phyloP scores from a whole-genome alignment of 2,888 invertebrate species.

The Diarsia dahlii region DNA sequence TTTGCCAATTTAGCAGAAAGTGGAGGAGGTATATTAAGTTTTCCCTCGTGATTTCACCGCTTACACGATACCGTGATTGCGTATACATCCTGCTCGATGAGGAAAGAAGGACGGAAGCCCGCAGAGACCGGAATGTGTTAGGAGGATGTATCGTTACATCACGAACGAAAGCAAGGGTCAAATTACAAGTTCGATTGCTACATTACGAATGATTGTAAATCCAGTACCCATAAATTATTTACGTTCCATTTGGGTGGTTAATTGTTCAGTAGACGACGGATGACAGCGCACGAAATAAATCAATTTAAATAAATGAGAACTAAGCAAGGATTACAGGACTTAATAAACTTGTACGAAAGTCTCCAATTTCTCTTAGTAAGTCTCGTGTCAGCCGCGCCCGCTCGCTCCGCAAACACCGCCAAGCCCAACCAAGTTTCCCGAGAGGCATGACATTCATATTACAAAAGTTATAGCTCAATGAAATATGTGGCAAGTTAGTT shows the following conservation, averaged over 20 bases:
- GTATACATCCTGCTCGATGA: slow-evolving; percentile 49
- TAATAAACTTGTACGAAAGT: slow-evolving; percentile 64
- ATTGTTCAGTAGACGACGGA: slow-evolving; percentile 36
- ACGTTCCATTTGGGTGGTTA: slow-evolving; percentile 20
- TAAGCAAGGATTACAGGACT: slow-evolving; percentile 58
- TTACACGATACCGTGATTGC: slow-evolving; percentile 44
- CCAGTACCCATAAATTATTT: slow-evolving; percentile 21
- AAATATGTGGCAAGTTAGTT: slow-evolving; percentile 74
- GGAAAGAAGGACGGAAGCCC: slow-evolving; percentile 40
- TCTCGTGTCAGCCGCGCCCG: slow-evolving; percentile 46
- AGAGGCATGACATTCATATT: slow-evolving; percentile 73
- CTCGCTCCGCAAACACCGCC: slow-evolving; percentile 42
- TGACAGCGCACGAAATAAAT: slow-evolving; percentile 58
- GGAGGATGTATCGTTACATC: slow-evolving; percentile 33
- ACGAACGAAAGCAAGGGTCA: slow-evolving; percentile 30
- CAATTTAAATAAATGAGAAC: slow-evolving; percentile 54
- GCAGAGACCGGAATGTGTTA: slow-evolving; percentile 32
- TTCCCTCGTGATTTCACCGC: slow-evolving; percentile 49
- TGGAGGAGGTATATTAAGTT: slow-evolving; percentile 47
- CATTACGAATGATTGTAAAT: slow-evolving; percentile 5
- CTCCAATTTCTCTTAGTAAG: slow-evolving; percentile 58
- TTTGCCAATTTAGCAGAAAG: slow-evolving; percentile 52
- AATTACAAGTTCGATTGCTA: slow-evolving; percentile 22
- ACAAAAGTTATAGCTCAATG: slow-evolving; percentile 74
- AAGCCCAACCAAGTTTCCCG: slow-evolving; percentile 60